Percentiles rank a stretch among this genome's conserved stretches.
Evolutionary conservation across 2,888 invertebrate species (phyloP).

Genomic region (Chironomus tentans): DNA sequence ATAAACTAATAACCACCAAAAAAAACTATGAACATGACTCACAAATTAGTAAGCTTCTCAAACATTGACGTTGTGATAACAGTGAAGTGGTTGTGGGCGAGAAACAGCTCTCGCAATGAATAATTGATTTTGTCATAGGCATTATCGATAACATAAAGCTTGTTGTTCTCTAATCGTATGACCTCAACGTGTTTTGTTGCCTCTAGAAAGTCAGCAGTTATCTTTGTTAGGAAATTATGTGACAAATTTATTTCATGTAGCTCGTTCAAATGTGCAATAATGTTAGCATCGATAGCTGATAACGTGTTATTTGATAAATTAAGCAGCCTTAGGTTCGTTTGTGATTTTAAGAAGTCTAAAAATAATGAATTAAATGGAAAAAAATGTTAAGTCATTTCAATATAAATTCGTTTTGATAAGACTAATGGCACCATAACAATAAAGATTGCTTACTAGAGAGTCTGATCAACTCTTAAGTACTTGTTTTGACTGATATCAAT

Average conservation of each 20-base stretch:
- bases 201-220: slow-evolving; percentile 23
- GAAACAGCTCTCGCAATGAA: slow-evolving; percentile 18
- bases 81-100: slow-evolving; percentile 27
- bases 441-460: neutral
- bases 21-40: neutral
- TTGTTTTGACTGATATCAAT: too few species aligned
- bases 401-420: slow-evolving; percentile 12
- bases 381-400: neutral
- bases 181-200: slow-evolving; percentile 2
- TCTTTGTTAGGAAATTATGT: slow-evolving; percentile 26
- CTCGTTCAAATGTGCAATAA: slow-evolving; percentile 21
- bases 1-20: neutral
- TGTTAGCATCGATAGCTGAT: slow-evolving; percentile 19
- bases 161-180: slow-evolving; percentile 22
- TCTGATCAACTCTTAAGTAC: too few species aligned
- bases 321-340: slow-evolving; percentile 8
- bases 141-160: slow-evolving; percentile 24
- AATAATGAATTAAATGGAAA: neutral
- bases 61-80: slow-evolving; percentile 25
- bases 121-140: neutral
- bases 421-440: neutral
- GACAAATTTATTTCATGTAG: slow-evolving; percentile 27
- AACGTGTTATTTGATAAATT: slow-evolving; percentile 27
- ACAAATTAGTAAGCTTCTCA: slow-evolving; percentile 24
- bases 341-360: slow-evolving; percentile 28